These are phyloP conservation scores for Bovichtus variegatus DNA, from an alignment of 2,797 vertebrate species.

Conservation along the genomic window DNA sequence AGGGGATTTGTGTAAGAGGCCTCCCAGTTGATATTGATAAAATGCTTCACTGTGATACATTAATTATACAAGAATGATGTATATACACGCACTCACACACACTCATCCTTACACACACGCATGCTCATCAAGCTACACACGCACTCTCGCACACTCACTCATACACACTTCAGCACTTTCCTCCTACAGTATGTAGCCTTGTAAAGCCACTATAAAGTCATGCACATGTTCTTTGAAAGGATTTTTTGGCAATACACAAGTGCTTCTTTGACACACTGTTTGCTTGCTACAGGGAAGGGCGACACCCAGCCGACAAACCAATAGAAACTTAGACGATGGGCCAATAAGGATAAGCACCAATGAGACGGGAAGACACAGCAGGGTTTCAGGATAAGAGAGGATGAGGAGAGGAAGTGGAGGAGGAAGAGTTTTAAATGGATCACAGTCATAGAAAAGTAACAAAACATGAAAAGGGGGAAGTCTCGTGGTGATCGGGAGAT, in stretches of 20 bases:
- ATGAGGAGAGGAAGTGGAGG: conserved; percentile 48
- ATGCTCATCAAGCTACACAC: conserved; percentile 67
- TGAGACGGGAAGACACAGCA: conserved; percentile 72
- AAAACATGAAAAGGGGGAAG: conserved; percentile 70
- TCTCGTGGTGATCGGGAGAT: conserved; percentile 85
- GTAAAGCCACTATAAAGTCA: conserved; percentile 84
- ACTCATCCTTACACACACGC: conserved; percentile 42
- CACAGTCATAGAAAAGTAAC: conserved; percentile 79
- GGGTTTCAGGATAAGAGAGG: conserved; percentile 44
- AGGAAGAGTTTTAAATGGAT: conserved; percentile 66
- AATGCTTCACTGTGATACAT: conserved; percentile 83
- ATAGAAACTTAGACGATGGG: conserved; percentile 71
- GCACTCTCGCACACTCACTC: conserved; percentile 22
- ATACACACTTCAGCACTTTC: conserved; percentile 63
- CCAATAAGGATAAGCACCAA: conserved; percentile 70
- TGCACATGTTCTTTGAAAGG: conserved; percentile 83
- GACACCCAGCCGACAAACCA: conserved; percentile 72
- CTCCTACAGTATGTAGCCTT: conserved; percentile 78
- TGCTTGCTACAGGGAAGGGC: conserved; percentile 78
- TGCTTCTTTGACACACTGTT: conserved; percentile 85
- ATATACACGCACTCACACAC: conserved; percentile 66
- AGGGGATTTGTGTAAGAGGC: conserved; percentile 61
- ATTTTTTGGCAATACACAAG: conserved; percentile 88
- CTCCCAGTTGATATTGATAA: conserved; percentile 75
- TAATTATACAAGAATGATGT: conserved; percentile 84